These are phyloP conservation scores for Drosophila antonietae DNA, from an alignment of 2,888 invertebrate species.

Conservation along the genomic window DNA sequence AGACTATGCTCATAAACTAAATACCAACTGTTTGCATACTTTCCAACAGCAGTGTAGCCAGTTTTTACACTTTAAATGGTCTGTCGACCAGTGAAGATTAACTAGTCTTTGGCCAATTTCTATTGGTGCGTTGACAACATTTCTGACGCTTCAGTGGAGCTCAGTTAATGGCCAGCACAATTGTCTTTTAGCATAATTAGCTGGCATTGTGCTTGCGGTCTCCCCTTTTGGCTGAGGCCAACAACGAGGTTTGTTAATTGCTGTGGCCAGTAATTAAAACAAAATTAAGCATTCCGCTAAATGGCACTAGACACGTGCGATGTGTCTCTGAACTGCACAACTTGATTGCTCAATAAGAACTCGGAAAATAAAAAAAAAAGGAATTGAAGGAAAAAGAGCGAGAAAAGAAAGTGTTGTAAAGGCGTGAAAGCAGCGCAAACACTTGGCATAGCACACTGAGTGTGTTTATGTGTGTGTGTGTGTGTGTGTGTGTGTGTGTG, in stretches of 20 bases:
- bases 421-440: slow-evolving; percentile 60
- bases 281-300: slow-evolving; percentile 55
- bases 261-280: slow-evolving; percentile 65
- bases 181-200: slow-evolving; percentile 42
- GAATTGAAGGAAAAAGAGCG: background rate
- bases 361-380: slow-evolving; percentile 6
- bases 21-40: background rate
- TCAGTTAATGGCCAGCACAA: slow-evolving; percentile 29
- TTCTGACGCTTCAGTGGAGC: slow-evolving; percentile 33
- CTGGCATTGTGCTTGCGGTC: slow-evolving; percentile 19
- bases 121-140: slow-evolving; percentile 35
- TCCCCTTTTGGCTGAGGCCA: slow-evolving; percentile 16
- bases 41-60: slow-evolving; percentile 1
- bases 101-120: slow-evolving; percentile 18
- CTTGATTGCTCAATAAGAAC: slow-evolving; percentile 57
- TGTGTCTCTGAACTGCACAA: slow-evolving; percentile 26
- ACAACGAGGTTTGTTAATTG: slow-evolving; percentile 31
- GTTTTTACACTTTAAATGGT: background rate
- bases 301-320: slow-evolving; percentile 23
- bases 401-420: slow-evolving; percentile 19
- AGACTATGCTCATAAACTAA: background rate
- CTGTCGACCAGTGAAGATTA: slow-evolving; percentile 10
- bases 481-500: background rate
- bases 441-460: slow-evolving; percentile 43
- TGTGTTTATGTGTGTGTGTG: background rate